Conservation (phyloP, 2,888 invertebrate species). For the Cecidostiba fungosa region DNA sequence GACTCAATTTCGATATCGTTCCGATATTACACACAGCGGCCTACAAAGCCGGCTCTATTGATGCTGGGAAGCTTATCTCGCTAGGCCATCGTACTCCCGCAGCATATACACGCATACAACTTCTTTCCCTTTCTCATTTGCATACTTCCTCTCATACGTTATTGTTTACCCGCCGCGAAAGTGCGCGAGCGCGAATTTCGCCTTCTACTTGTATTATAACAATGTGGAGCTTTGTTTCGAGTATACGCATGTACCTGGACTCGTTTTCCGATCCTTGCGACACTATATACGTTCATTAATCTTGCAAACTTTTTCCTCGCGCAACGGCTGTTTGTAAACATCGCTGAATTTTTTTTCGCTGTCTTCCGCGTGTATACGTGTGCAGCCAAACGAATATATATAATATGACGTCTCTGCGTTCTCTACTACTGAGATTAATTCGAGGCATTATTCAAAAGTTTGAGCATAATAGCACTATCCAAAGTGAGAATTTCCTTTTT, state of each 20-base stretch:
- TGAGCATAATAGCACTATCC: too few species aligned
- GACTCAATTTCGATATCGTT: constrained; percentile 30
- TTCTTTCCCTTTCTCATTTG: constrained; percentile 62
- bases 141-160: constrained; percentile 50
- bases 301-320: too few species aligned
- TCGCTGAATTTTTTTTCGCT: too few species aligned
- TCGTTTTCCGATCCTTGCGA: constrained; percentile 18
- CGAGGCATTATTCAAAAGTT: too few species aligned
- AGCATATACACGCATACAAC: constrained; percentile 25
- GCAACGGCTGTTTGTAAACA: too few species aligned
- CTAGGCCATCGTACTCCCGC: constrained; percentile 69
- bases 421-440: too few species aligned
- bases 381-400: too few species aligned
- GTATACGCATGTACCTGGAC: background rate
- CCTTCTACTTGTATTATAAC: constrained; percentile 12
- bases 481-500: background rate
- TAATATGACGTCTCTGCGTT: too few species aligned
- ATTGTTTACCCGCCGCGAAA: constrained; percentile 59
- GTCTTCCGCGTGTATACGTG: too few species aligned
- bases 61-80: constrained; percentile 63
- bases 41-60: constrained; percentile 35
- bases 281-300: background rate
- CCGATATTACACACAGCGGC: constrained; percentile 13
- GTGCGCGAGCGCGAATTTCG: constrained; percentile 44
- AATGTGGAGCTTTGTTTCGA: background rate